Evolutionary conservation across 2,797 vertebrate species (phyloP).

Genomic region (Pelodytes ibericus): DNA sequence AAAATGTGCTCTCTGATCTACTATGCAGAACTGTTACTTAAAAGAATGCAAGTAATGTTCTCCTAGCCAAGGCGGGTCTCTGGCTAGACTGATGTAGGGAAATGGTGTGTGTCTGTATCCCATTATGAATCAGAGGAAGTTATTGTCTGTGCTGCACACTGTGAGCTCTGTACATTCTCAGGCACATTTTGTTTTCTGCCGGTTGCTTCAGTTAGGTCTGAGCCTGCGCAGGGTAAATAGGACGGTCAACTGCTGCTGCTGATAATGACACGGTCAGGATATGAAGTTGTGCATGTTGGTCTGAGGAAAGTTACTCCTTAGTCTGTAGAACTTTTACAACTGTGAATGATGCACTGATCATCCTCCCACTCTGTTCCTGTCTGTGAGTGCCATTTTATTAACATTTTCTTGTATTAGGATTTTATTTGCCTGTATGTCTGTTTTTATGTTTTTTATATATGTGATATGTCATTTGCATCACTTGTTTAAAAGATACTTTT

Average conservation of each 20-base stretch:
- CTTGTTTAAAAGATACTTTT: too few species aligned
- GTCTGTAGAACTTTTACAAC: background rate
- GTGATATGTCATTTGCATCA: too few species aligned
- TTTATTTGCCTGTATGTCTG: background rate
- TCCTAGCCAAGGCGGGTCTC: constrained; percentile 55
- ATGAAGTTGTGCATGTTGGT: constrained; percentile 42
- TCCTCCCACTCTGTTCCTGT: background rate
- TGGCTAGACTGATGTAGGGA: constrained; percentile 65
- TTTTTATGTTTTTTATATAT: too few species aligned
- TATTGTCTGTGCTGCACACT: constrained; percentile 61
- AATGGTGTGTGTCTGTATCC: constrained; percentile 66
- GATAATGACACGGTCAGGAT: constrained; percentile 24
- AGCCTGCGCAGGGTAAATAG: constrained; percentile 31
- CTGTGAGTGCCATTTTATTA: background rate
- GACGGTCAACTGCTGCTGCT: constrained; percentile 38
- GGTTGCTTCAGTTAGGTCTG: constrained; percentile 26
- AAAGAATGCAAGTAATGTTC: constrained; percentile 47
- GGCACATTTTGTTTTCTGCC: constrained; percentile 39
- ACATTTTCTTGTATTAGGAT: background rate
- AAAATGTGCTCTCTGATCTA: constrained; percentile 22
- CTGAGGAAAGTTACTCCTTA: constrained; percentile 5
- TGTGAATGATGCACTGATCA: too few species aligned
- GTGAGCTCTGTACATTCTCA: constrained; percentile 64
- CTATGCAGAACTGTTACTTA: constrained; percentile 39
- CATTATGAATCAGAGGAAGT: constrained; percentile 68